These are phyloP conservation scores for Aphelenchoides avenae DNA, from an alignment of 1,140 invertebrate genomes.

Conservation along the genomic window DNA sequence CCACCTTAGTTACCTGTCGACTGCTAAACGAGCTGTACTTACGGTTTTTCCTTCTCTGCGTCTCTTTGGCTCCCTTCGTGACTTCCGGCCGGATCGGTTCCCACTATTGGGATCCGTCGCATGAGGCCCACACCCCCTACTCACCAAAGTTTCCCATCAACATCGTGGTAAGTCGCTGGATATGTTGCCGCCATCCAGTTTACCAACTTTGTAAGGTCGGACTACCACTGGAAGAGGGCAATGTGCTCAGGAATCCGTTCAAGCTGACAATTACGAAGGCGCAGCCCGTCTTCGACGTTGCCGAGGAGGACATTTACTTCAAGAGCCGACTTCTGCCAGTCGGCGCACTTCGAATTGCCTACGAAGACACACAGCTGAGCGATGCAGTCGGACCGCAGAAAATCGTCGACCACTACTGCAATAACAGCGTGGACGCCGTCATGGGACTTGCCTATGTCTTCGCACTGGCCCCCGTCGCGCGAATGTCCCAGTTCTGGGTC, in stretches of 20 bases:
- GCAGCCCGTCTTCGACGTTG: conserved; percentile 57
- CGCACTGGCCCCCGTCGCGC: conserved; percentile 78
- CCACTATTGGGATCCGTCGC: no score
- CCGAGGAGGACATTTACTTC: conserved; percentile 43
- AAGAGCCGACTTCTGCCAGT: conserved; percentile 41
- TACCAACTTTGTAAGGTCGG: no score
- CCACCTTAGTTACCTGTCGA: no score
- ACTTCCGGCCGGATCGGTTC: no score
- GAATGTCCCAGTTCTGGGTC: conserved; percentile 77
- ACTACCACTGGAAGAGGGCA: conserved; percentile 43
- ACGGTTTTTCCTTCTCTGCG: no score
- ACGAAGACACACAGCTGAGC: conserved; percentile 51
- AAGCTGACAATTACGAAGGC: conserved; percentile 48
- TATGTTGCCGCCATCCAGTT: no score
- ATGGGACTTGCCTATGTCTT: conserved; percentile 86
- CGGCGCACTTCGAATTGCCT: conserved; percentile 41
- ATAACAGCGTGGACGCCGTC: conserved; percentile 70
- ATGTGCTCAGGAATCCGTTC: conserved; percentile 46
- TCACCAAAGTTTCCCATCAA: conserved; percentile 45
- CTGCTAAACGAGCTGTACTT: no score
- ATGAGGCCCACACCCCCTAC: conserved; percentile 7
- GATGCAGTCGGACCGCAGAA: conserved; percentile 57
- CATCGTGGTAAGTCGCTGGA: no score
- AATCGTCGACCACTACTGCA: conserved; percentile 55
- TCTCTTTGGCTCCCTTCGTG: no score